Evolutionary conservation across 2,113 vertebrate species (phyloP).

Genomic region (Lagenorhynchus albirostris): DNA sequence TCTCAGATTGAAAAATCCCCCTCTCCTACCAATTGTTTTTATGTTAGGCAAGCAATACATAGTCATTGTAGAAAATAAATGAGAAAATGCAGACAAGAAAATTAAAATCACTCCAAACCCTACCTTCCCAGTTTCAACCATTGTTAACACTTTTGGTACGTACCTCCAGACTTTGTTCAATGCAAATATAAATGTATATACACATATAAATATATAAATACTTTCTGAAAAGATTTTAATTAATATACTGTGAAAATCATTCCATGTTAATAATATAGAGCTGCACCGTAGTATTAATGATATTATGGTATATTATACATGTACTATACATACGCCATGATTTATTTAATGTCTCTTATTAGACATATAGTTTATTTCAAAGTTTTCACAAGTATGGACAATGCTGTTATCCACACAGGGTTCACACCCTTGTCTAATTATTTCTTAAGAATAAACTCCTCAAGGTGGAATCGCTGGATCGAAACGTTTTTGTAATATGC

Average conservation of each 20-base stretch:
- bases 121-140: constrained; percentile 26
- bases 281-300: neutral
- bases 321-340: neutral
- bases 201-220: neutral
- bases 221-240: neutral
- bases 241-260: constrained; percentile 2
- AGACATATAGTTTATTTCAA: neutral
- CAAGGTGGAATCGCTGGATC: neutral
- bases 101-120: neutral
- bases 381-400: constrained; percentile 3
- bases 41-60: constrained; percentile 27
- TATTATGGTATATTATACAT: neutral
- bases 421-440: neutral
- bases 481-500: neutral
- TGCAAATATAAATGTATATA: neutral
- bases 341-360: constrained; percentile 25
- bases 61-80: constrained; percentile 38
- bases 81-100: constrained; percentile 28
- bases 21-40: neutral
- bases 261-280: neutral
- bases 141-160: neutral
- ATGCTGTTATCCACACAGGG: neutral
- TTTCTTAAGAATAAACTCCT: constrained; percentile 30
- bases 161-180: neutral
- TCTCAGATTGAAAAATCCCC: constrained; percentile 2